Evolutionary conservation across 92 coral and sea anemone species (phyloP).

Genomic region (Diadumene lineata): DNA sequence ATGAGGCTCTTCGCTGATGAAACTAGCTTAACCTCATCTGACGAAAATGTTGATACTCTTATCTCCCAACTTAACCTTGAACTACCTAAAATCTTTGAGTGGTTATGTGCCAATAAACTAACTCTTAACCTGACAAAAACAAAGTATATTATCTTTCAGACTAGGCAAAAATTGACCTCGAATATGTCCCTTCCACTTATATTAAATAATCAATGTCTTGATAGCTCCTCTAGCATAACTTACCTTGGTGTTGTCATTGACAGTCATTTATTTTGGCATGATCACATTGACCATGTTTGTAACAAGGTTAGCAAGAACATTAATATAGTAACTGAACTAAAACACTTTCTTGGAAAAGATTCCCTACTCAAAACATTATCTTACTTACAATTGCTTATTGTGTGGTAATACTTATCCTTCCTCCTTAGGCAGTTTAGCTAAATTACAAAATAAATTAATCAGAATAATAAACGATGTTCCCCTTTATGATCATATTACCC

Average conservation of each 20-base stretch:
- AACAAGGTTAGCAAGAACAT: constrained; percentile 18
- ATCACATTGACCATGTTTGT: not conserved
- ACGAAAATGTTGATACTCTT: not conserved
- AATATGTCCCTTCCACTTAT: not conserved
- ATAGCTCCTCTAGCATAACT: not conserved
- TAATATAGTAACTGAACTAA: constrained; percentile 20
- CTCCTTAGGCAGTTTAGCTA: not conserved
- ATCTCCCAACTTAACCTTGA: not conserved
- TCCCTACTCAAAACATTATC: not conserved
- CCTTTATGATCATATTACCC: constrained; percentile 11
- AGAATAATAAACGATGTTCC: constrained; percentile 28
- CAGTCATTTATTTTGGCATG: not conserved
- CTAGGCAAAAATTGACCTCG: not conserved
- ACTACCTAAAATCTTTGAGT: not conserved
- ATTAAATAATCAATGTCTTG: not conserved
- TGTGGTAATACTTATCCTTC: not conserved
- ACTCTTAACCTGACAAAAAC: not conserved
- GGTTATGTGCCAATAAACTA: not conserved
- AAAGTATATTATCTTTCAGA: not conserved
- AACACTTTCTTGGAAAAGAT: not conserved
- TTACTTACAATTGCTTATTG: not conserved
- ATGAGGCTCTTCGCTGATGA: constrained; percentile 23
- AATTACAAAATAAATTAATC: constrained; percentile 7
- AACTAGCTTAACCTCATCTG: not conserved
- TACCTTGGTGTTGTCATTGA: not conserved